phyloP scores from a whole-genome alignment of 1,140 invertebrate genomes.

The Scaptodrosophila lebanonensis region DNA sequence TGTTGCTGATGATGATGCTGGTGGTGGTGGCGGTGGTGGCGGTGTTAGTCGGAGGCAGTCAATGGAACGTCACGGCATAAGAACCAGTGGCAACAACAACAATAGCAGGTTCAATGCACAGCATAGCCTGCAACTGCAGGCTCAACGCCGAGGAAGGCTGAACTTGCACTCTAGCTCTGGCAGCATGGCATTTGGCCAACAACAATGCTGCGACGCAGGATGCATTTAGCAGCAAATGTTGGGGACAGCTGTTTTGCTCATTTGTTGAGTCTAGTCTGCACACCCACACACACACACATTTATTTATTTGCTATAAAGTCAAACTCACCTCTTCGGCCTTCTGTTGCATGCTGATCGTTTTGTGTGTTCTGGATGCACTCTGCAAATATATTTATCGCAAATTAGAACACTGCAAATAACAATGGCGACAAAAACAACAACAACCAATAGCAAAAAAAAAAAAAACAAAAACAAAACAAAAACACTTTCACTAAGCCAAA shows the following conservation, averaged over 20 bases:
- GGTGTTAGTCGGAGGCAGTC: conserved; percentile 57
- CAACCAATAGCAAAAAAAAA: conserved; percentile 15
- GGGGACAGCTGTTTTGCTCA: conserved; percentile 1
- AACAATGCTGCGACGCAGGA: no score
- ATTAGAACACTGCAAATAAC: conserved; percentile 34
- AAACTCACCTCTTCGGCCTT: conserved; percentile 62
- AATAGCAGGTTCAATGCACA: background rate
- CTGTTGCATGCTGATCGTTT: conserved; percentile 50
- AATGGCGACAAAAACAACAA: conserved; percentile 28
- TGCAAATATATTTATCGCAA: conserved; percentile 29
- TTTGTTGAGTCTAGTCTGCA: no score
- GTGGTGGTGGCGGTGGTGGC: conserved; percentile 30
- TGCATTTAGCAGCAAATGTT: conserved; percentile 6
- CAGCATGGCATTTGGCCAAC: conserved; percentile 6
- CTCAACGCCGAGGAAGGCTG: no score
- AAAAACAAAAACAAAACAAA: conserved; percentile 4
- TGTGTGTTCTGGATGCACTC: background rate
- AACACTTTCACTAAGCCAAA: conserved; percentile 38
- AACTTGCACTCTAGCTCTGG: no score
- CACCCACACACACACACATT: no score
- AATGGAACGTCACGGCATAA: conserved; percentile 70
- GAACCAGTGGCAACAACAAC: conserved; percentile 24
- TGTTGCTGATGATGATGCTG: conserved; percentile 21
- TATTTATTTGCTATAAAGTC: background rate
- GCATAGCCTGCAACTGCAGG: conserved; percentile 4